Base-by-base conservation (phyloP, 2,797 vertebrate genomes). In the Ficedula albicollis region DNA sequence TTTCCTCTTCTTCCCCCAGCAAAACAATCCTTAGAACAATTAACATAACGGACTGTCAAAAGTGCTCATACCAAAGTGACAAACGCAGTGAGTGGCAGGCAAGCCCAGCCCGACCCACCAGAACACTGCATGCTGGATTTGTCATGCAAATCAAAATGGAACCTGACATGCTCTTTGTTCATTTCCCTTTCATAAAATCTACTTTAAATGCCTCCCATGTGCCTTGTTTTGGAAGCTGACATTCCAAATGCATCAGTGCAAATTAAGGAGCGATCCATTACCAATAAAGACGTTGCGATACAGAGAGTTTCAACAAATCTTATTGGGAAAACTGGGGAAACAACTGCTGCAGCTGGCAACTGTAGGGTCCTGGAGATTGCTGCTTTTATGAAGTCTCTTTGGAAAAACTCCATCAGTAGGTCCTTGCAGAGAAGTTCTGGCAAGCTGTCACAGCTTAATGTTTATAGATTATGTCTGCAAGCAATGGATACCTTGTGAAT, bases 81-180 rank as follows among this genome's bases (percentile, higher is more conserved):
- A 95, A 94, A 95, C 1, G 72, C 83, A 8, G 8, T 95, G 73
- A 95, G 91, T 97, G 96, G 94, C 97, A 97, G 97, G 93, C 93
- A 79, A 94, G 96, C 94, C 89, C 90, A 85, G 89, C 95, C 92
- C 76, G 55, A 89, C 87, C 96, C 95, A 96, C 82, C 80, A 93
- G 93, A 97, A 97, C 86, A 84, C 89, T 95, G 94, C 94, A 93
- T 72, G 95, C 94, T 91, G 96, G 95, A 90, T 97, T 96, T 97
- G 96, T 97, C 96, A 97, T 96, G 96, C 94, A 97, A 97, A 96
- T 96, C 97, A 93, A 97, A 97, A 97, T 96, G 94, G 83, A 96
- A 97, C 95, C 93, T 97, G 97, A 97, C 96, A 87, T 97, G 90
- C 92, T 94, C 96, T 97, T 97, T 97, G 97, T 97, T 97, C 97